Conservation (phyloP, 2,113 vertebrate genomes). For the Aix galericulata region DNA sequence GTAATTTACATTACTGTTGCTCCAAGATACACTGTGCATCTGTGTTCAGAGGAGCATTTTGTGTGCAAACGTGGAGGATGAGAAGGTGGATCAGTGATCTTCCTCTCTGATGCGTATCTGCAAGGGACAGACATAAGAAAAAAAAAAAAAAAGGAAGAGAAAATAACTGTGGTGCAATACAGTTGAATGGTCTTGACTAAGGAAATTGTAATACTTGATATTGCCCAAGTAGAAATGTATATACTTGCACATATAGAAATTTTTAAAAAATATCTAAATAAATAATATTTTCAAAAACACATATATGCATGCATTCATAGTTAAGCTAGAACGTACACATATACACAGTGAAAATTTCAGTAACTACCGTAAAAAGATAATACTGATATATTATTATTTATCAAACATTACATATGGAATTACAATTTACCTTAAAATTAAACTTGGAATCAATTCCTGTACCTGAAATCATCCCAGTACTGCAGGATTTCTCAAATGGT, state of each 20-base stretch:
- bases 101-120: neutral
- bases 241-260: rapidly evolving
- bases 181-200: neutral
- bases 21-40: neutral
- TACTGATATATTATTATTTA: neutral
- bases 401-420: neutral
- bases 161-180: neutral
- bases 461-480: neutral
- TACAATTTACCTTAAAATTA: neutral
- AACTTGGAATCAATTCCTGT: neutral
- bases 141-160: conserved; percentile 23
- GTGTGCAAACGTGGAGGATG: neutral
- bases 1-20: neutral
- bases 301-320: neutral
- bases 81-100: neutral
- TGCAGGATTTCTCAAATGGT: conserved; percentile 10
- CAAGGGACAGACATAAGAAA: neutral
- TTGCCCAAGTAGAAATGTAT: neutral
- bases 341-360: neutral
- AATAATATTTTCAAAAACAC: neutral
- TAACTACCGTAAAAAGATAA: neutral
- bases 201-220: neutral
- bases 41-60: neutral
- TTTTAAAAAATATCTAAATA: neutral
- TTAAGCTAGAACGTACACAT: rapidly evolving